Evolutionary conservation across 2,113 vertebrate species (phyloP).

Genomic region (Cranoglanis bouderius): DNA sequence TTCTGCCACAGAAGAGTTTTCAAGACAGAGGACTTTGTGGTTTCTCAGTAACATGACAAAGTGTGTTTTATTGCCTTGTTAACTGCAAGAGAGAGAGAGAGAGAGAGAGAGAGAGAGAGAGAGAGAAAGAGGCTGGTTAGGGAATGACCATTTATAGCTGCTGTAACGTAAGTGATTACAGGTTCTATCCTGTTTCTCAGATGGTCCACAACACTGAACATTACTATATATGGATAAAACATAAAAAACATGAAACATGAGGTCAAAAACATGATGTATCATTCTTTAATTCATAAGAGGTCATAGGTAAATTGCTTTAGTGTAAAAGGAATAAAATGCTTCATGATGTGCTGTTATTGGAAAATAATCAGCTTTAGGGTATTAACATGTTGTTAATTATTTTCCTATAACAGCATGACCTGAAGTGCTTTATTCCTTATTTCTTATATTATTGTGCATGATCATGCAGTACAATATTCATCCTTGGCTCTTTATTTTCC

Average conservation of each 20-base stretch:
- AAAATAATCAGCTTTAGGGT: not conserved
- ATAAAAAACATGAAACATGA: no score
- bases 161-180: not conserved
- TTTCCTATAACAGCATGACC: not conserved
- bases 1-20: not conserved
- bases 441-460: not conserved
- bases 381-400: not conserved
- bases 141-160: not conserved
- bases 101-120: not conserved
- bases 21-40: not conserved
- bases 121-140: not conserved
- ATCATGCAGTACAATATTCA: not conserved
- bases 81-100: not conserved
- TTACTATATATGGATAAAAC: constrained; percentile 1
- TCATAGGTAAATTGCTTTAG: not conserved
- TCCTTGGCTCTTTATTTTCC: not conserved
- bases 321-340: not conserved
- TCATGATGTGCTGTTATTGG: not conserved
- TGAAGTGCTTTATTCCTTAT: not conserved
- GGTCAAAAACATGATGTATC: no score
- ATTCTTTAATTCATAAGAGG: not conserved
- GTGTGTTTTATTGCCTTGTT: not conserved
- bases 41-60: not conserved
- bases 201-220: not conserved
- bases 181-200: no score